Evolutionary conservation across 2,888 invertebrate species (phyloP).

Genomic region (Catocala nupta): DNA sequence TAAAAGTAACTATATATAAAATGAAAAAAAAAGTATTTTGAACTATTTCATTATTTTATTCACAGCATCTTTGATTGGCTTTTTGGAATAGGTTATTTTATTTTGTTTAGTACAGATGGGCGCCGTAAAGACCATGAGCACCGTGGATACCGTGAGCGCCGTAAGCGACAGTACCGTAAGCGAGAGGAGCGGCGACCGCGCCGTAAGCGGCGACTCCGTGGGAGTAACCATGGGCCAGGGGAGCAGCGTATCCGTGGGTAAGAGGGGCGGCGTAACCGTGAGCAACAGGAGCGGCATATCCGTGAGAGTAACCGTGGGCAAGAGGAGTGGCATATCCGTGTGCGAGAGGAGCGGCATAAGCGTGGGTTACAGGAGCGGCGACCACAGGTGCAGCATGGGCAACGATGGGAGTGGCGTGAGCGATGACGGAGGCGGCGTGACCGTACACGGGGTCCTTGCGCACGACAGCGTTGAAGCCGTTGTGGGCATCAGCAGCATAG

Average conservation of each 20-base stretch:
- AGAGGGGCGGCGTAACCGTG: slow-evolving; percentile 41
- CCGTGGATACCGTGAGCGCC: slow-evolving; percentile 51
- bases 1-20: too few relatives aligned
- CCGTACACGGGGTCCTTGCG: slow-evolving; percentile 77
- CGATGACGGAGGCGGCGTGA: slow-evolving; percentile 50
- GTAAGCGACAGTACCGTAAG: slow-evolving; percentile 52
- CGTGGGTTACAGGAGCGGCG: slow-evolving; percentile 54
- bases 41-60: slow-evolving; percentile 40
- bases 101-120: slow-evolving; percentile 44
- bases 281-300: slow-evolving; percentile 45
- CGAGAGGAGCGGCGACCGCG: slow-evolving; percentile 66
- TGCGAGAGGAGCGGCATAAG: slow-evolving; percentile 26
- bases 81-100: background rate
- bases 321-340: slow-evolving; percentile 40
- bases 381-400: slow-evolving; percentile 43
- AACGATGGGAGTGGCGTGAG: slow-evolving; percentile 41
- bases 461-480: slow-evolving; percentile 86
- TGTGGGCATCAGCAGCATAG: slow-evolving; percentile 84
- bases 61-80: slow-evolving; percentile 41
- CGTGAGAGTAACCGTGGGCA: slow-evolving; percentile 39
- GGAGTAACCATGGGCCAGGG: slow-evolving; percentile 35
- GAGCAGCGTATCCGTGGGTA: slow-evolving; percentile 51
- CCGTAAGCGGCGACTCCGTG: slow-evolving; percentile 45
- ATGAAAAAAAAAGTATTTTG: background rate
- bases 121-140: slow-evolving; percentile 31